phyloP scores from a whole-genome alignment of 2,797 vertebrate species.

The Chelidonichthys spinosus region DNA sequence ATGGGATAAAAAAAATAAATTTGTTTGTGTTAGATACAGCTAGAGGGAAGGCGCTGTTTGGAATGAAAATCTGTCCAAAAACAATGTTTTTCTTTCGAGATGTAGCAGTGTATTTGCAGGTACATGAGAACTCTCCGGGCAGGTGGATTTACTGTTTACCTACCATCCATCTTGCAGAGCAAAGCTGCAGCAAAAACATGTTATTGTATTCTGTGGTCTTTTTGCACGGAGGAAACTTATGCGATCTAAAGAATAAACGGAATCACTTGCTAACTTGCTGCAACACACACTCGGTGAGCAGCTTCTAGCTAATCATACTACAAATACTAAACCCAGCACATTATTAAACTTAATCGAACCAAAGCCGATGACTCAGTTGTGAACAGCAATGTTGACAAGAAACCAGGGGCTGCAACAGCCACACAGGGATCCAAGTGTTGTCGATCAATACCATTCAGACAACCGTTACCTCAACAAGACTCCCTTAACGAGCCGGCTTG shows the following conservation, averaged over 20 bases:
- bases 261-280: not conserved
- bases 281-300: not conserved
- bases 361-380: not conserved
- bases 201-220: conserved; percentile 1
- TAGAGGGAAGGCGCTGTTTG: not conserved
- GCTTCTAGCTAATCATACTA: not conserved
- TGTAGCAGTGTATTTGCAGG: not conserved
- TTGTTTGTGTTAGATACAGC: not conserved
- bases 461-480: not conserved
- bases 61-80: conserved; percentile 1
- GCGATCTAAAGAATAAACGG: not conserved
- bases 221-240: not conserved
- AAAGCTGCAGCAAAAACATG: conserved; percentile 19
- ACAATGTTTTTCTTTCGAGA: not conserved
- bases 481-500: not conserved
- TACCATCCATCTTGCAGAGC: conserved; percentile 17
- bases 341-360: not conserved
- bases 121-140: not conserved
- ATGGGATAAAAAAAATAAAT: not conserved
- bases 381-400: not conserved
- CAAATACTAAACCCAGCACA: not conserved
- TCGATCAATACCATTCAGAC: conserved; percentile 3
- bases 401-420: not conserved
- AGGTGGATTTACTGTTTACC: not conserved
- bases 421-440: conserved; percentile 3